Percentiles rank a stretch among this genome's conserved stretches.
Evolutionary conservation across 2,113 vertebrate species (phyloP).

Genomic region (Eclectus roratus): DNA sequence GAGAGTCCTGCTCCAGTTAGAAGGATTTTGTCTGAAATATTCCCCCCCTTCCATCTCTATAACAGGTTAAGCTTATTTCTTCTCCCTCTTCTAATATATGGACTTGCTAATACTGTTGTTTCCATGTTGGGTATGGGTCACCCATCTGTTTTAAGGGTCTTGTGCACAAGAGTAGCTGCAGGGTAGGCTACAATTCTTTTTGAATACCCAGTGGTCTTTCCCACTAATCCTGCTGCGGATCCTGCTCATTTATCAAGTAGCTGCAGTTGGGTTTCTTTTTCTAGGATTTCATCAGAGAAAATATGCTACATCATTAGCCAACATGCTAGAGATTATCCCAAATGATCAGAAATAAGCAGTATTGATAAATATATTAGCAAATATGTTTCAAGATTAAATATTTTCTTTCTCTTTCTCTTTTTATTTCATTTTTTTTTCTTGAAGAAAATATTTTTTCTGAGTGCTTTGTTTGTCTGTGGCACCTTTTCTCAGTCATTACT

Average conservation of each 20-base stretch:
- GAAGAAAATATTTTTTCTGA: background rate
- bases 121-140: background rate
- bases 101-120: background rate
- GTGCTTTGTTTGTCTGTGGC: background rate
- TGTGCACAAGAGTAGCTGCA: background rate
- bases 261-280: background rate
- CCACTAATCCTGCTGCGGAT: background rate
- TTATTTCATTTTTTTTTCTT: background rate
- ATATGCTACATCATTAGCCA: background rate
- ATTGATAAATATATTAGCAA: background rate
- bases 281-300: background rate
- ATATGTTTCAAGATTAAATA: background rate
- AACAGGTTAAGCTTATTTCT: background rate
- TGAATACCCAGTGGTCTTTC: background rate
- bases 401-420: background rate
- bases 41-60: background rate
- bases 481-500: conserved; percentile 20
- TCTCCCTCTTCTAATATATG: background rate
- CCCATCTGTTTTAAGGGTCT: background rate
- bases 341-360: background rate
- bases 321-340: background rate
- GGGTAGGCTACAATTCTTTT: background rate
- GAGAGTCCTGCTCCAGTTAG: background rate
- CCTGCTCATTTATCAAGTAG: background rate
- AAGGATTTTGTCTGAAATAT: background rate